Evolutionary conservation across 2,888 invertebrate genomes (phyloP).

Genomic region (Coelogynopora nodosa): DNA sequence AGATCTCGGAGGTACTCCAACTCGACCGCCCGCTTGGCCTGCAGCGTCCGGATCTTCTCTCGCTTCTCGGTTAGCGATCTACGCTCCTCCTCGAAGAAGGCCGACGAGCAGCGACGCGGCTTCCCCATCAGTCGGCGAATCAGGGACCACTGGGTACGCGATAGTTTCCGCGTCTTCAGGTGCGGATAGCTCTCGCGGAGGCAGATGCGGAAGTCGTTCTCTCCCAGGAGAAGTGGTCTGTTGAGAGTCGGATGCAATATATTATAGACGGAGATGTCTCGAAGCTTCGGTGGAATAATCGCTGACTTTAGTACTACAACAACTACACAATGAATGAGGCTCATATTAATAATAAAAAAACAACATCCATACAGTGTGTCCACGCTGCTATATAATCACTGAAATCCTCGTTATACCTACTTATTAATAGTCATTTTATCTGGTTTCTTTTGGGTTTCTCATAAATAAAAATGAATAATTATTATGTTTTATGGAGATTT

Average conservation of each 20-base stretch:
- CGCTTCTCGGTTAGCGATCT: slow-evolving; percentile 82
- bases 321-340: too few species aligned
- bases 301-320: too few species aligned
- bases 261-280: too few species aligned
- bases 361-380: slow-evolving; percentile 51
- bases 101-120: slow-evolving; percentile 72
- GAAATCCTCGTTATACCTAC: too few species aligned
- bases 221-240: slow-evolving; percentile 84
- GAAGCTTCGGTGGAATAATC: too few species aligned
- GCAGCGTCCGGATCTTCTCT: slow-evolving; percentile 82
- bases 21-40: slow-evolving; percentile 73
- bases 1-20: slow-evolving; percentile 74
- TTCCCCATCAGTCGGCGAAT: slow-evolving; percentile 93
- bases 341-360: slow-evolving; percentile 37
- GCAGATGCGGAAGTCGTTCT: slow-evolving; percentile 91
- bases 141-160: slow-evolving; percentile 88
- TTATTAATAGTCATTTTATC: too few species aligned
- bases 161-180: slow-evolving; percentile 76
- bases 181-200: slow-evolving; percentile 88
- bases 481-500: too few species aligned
- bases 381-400: too few species aligned
- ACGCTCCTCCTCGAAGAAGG: slow-evolving; percentile 92
- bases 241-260: slow-evolving; percentile 49
- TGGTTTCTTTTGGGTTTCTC: too few species aligned
- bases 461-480: too few species aligned